A percentile compares a stretch with the other conserved stretches of the same genome.
Conservation (phyloP, 2,113 vertebrate species). For the Xenopus tropicalis region UCB_Xtro_10.0 CM004446.2:131885001-131885500, state of each 20-base stretch:
- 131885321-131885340: slow-evolving; percentile 14
- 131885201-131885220: neutral
- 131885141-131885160: neutral
- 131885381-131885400: slow-evolving; percentile 20
- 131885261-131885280: slow-evolving; percentile 33
- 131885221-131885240: neutral
- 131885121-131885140: neutral
- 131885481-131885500: too few relatives aligned
- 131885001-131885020: neutral
- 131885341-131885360: neutral
- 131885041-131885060: neutral
- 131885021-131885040: neutral
- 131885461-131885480: too few relatives aligned
- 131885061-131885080: slow-evolving; percentile 25
- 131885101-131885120: neutral
- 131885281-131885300: slow-evolving; percentile 16
- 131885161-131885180: neutral
- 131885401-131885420: neutral
- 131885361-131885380: slow-evolving; percentile 5
- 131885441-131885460: too few relatives aligned
- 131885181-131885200: neutral
- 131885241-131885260: neutral
- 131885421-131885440: too few relatives aligned
- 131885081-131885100: neutral
- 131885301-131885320: slow-evolving; percentile 12